Conservation (phyloP, 2,888 invertebrate species). For the Xylota segnis region DNA sequence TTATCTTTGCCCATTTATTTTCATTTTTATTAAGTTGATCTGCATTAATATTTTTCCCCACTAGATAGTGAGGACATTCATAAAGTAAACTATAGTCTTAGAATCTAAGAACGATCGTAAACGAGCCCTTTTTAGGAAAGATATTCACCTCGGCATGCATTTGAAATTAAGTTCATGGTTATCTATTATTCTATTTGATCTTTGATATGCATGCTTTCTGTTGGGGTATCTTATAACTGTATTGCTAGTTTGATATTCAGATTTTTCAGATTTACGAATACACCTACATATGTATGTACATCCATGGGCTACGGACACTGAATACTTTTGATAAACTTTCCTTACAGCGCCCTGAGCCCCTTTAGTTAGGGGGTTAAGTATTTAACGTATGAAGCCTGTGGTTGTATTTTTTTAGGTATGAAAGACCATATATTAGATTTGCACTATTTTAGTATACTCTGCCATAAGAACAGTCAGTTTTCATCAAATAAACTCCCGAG, state of each 20-base stretch:
- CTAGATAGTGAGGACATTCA: not conserved
- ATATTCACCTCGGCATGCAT: constrained; percentile 2
- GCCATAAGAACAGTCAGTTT: too few species aligned
- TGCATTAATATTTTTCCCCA: not conserved
- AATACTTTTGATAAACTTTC: too few species aligned
- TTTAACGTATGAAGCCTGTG: too few species aligned
- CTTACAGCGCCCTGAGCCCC: too few species aligned
- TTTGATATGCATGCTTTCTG: not conserved
- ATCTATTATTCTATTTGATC: not conserved
- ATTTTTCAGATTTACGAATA: not conserved
- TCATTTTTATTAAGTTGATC: not conserved
- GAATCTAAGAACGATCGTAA: not conserved
- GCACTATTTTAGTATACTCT: too few species aligned
- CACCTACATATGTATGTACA: too few species aligned
- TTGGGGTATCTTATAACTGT: not conserved
- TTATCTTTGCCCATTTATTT: not conserved
- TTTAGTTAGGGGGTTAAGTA: too few species aligned
- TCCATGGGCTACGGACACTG: too few species aligned
- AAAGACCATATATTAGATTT: too few species aligned
- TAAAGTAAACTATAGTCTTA: not conserved
- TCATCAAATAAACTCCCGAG: too few species aligned
- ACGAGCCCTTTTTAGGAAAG: not conserved
- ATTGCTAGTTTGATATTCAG: not conserved
- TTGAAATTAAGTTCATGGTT: not conserved
- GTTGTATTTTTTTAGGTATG: too few species aligned